A percentile compares a stretch with the other conserved stretches of the same genome.
Conservation (phyloP, 2,797 vertebrate genomes). For the Lacerta agilis region DNA sequence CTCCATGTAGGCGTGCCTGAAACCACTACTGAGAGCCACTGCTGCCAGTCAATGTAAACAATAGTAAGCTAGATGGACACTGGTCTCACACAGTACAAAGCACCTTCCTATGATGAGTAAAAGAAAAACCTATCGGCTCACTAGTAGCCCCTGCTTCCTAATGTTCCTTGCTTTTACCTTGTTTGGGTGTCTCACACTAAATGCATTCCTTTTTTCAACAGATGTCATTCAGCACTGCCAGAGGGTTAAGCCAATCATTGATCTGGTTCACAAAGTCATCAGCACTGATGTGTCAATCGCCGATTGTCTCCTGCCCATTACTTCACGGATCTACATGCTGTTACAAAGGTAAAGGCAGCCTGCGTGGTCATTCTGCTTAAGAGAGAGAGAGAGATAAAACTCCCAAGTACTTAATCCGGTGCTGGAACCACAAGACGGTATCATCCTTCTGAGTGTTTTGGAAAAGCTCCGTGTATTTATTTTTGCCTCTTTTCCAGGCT, state of each 20-base stretch:
- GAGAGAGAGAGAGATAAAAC: background rate
- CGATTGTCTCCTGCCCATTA: slow-evolving; percentile 94
- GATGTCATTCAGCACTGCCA: slow-evolving; percentile 95
- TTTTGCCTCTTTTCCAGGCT: slow-evolving; percentile 78
- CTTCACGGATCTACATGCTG: slow-evolving; percentile 97
- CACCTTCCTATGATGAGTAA: too few relatives aligned
- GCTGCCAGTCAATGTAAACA: too few relatives aligned
- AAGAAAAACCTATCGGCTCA: background rate
- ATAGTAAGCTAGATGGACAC: background rate
- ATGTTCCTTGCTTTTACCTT: background rate
- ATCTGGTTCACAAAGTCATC: slow-evolving; percentile 95
- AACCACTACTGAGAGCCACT: too few relatives aligned
- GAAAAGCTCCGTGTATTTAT: background rate
- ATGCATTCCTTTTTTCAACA: slow-evolving; percentile 51
- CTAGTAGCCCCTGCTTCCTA: too few relatives aligned
- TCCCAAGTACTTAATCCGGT: background rate
- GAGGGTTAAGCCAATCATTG: slow-evolving; percentile 94
- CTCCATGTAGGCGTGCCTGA: too few relatives aligned
- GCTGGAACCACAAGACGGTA: background rate
- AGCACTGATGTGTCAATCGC: slow-evolving; percentile 94
- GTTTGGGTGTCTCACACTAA: background rate
- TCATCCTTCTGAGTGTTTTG: background rate
- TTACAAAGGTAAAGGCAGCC: slow-evolving; percentile 87
- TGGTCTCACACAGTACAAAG: too few relatives aligned
- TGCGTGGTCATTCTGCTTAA: background rate